Conservation (phyloP, 2,888 invertebrate genomes). For the Nephrotoma flavescens region DNA sequence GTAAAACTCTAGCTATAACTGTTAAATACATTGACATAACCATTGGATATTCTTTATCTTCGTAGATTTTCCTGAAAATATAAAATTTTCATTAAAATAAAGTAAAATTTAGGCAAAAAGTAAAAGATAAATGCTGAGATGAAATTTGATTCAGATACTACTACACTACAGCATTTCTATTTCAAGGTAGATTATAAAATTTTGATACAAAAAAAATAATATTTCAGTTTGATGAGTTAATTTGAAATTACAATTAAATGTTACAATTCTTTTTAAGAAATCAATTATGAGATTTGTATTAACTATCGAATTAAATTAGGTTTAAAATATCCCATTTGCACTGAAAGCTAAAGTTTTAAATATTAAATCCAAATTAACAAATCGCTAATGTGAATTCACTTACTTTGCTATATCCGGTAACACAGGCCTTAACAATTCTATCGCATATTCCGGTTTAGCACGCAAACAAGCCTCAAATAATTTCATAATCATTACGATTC, state of each 20-base stretch:
- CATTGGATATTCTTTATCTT: constrained; percentile 54
- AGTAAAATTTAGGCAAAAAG: not conserved
- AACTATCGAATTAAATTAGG: constrained; percentile 3
- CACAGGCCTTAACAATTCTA: constrained; percentile 50
- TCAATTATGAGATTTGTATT: not conserved
- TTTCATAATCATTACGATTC: constrained; percentile 54
- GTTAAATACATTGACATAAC: constrained; percentile 65
- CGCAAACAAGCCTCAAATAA: constrained; percentile 63
- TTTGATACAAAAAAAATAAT: too few species aligned
- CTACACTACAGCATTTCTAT: too few species aligned
- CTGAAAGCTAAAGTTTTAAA: not conserved
- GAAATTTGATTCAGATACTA: too few species aligned
- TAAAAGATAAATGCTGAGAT: too few species aligned
- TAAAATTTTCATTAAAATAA: constrained; percentile 2
- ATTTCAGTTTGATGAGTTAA: too few species aligned
- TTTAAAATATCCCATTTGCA: too few species aligned
- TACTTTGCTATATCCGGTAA: constrained; percentile 45
- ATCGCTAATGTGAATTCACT: constrained; percentile 17
- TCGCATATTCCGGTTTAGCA: constrained; percentile 56
- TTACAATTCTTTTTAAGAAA: too few species aligned
- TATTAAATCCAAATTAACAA: not conserved
- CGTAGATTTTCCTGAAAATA: constrained; percentile 44
- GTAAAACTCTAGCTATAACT: constrained; percentile 61
- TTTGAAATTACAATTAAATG: too few species aligned
- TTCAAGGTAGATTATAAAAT: too few species aligned